Conservation (phyloP, 2,888 invertebrate genomes). For the Drosophila antonietae region DNA sequence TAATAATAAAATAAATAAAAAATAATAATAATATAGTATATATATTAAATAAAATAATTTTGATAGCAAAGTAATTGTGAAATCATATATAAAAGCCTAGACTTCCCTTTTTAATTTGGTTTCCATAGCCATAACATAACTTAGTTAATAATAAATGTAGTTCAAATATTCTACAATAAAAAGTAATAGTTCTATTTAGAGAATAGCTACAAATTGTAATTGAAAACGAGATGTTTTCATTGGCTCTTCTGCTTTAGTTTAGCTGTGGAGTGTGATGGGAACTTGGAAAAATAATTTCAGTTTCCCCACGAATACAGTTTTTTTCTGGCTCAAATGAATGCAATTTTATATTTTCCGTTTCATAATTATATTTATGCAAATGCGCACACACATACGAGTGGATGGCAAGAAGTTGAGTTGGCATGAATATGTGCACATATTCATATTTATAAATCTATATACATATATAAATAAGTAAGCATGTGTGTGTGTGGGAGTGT, state of each 20-base stretch:
- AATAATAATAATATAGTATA: too few species aligned
- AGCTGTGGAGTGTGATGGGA: constrained; percentile 44
- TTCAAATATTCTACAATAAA: neutral
- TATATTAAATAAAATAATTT: too few species aligned
- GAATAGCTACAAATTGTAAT: neutral
- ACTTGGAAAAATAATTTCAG: constrained; percentile 62
- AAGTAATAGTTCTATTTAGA: neutral
- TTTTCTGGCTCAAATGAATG: constrained; percentile 43
- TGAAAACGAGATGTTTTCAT: neutral
- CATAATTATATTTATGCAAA: constrained; percentile 82
- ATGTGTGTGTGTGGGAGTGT: constrained; percentile 4
- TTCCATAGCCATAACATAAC: neutral
- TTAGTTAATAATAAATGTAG: neutral
- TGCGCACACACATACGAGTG: constrained; percentile 27
- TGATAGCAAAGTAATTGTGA: too few species aligned
- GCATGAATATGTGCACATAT: constrained; percentile 43
- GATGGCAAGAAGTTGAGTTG: constrained; percentile 31
- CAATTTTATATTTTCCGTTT: constrained; percentile 71
- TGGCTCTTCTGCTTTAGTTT: constrained; percentile 14
- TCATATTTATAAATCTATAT: constrained; percentile 3
- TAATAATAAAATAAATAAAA: too few species aligned
- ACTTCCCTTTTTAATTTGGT: neutral
- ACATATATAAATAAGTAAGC: constrained; percentile 11
- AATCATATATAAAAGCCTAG: neutral
- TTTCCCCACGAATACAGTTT: constrained; percentile 59